Evolutionary conservation across 2,113 vertebrate species (phyloP), one percentile per base, ranked within the genome.

Genomic region (Grantiella picta): DNA sequence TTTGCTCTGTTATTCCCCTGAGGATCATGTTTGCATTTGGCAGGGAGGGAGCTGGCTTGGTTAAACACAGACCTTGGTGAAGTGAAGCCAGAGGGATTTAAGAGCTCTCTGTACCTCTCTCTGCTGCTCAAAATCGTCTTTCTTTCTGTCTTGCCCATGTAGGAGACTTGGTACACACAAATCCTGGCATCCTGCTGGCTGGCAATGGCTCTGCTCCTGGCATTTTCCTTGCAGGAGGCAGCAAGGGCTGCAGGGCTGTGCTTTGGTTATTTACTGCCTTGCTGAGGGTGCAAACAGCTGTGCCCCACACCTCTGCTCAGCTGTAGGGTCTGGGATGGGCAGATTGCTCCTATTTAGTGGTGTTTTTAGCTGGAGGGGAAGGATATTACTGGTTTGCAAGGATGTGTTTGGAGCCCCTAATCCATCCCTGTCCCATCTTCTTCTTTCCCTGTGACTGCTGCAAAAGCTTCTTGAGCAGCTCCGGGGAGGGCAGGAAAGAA

Each of bases 11-110:
- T 80, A 68, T 61, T 93, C 92, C 87, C 71, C 66, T 2, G 5
- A 71, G 92, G 93, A 84, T 91, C 60, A 9, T 92, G 92, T 94
- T 94, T 94, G 93, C 78, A 9, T 89, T 95, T 94, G 95, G 87
- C 90, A 78, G 44, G 69, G 69, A 94, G 57, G 49, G 73, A 91
- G 73, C 56, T 87, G 93, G 72, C 93, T 91, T 59, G 64, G 92
- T 83, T 94, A 78, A 94, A 83, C 77, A 63, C 0, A 89, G 90
- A 70, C 89, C 92, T 63, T 20, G 61, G 92, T 33, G 65, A 92
- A 87, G 45, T 3, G 42, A 57, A 92, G 89, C 80, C 80, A 84
- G 68, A 47, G 87, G 81, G 92, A 65, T 59, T 75, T 83, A 81
- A 75, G 84, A 78, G 60, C 52, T 42, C 45, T 50, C 69, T 57